Conservation (phyloP, 2,113 vertebrate genomes). For the Thamnaconus septentrionalis region DNA sequence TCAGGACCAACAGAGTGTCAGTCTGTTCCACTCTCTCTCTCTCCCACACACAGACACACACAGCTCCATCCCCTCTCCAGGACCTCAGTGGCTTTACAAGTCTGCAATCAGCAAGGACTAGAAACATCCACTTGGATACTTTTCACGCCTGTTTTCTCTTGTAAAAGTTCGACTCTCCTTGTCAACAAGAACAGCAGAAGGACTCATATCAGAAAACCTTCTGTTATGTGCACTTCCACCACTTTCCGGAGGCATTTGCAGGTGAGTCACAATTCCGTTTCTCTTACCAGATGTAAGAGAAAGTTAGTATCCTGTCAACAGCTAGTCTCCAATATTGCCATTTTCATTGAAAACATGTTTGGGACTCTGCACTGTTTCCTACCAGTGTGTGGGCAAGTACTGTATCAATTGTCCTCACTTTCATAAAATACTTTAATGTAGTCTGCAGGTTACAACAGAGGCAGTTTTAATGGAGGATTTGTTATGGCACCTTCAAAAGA, state of each 20-base stretch:
- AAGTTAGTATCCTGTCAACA: background rate
- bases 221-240: slow-evolving; percentile 7
- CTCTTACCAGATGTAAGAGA: slow-evolving; percentile 24
- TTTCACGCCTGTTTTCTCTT: slow-evolving; percentile 24
- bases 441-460: background rate
- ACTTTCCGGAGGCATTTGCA: slow-evolving; percentile 51
- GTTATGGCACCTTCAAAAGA: background rate
- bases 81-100: slow-evolving; percentile 44
- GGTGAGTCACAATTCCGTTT: slow-evolving; percentile 62
- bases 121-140: slow-evolving; percentile 50
- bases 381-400: background rate
- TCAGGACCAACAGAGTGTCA: slow-evolving; percentile 59
- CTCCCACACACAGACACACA: slow-evolving; percentile 17
- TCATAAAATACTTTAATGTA: background rate
- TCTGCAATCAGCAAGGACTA: slow-evolving; percentile 32
- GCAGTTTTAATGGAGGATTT: background rate
- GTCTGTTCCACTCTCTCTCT: slow-evolving; percentile 10
- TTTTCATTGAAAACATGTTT: background rate
- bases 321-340: background rate
- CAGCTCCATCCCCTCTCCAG: slow-evolving; percentile 30
- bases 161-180: slow-evolving; percentile 36
- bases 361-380: background rate
- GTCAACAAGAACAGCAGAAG: slow-evolving; percentile 17
- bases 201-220: slow-evolving; percentile 16
- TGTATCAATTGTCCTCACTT: slow-evolving; percentile 11